phyloP scores from a whole-genome alignment of 2,113 vertebrate species.

The Toxostoma redivivum region DNA sequence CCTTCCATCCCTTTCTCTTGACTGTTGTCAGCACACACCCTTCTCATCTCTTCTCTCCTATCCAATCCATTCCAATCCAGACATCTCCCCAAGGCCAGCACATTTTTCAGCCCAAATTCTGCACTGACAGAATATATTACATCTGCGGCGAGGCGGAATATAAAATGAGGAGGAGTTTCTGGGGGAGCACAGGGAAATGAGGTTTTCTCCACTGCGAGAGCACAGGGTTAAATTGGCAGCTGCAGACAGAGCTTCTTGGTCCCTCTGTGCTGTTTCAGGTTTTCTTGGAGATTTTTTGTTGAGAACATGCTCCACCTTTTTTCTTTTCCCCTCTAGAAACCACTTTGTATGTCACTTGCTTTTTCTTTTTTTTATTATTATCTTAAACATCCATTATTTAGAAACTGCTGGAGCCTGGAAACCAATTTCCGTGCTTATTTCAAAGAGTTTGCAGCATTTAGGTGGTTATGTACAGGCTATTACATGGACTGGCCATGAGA shows the following conservation, averaged over 20 bases:
- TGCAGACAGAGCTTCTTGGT: not conserved
- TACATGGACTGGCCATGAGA: not conserved
- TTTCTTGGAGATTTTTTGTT: not conserved
- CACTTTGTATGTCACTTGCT: constrained; percentile 11
- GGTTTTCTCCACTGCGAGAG: not conserved
- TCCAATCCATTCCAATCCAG: not conserved
- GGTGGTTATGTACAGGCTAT: constrained; percentile 19
- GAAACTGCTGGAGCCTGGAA: constrained; percentile 74
- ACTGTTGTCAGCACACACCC: accelerated
- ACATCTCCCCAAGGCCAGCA: not conserved
- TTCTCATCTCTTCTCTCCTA: not conserved
- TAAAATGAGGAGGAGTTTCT: constrained; percentile 12
- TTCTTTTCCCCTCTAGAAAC: not conserved
- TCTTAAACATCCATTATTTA: constrained; percentile 75
- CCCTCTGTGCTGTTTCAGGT: not conserved
- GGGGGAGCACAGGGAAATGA: not conserved
- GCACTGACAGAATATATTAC: constrained; percentile 12
- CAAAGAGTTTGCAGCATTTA: constrained; percentile 54
- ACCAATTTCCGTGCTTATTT: constrained; percentile 75
- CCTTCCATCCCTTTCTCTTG: not conserved
- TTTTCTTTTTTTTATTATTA: constrained; percentile 26
- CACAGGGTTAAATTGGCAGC: not conserved
- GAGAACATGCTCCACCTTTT: not conserved
- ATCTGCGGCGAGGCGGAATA: not conserved
- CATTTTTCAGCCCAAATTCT: constrained; percentile 37